Percentiles rank a stretch among this genome's conserved stretches.
Conservation (phyloP, 2,888 invertebrate genomes). For the Stratiomys singularior region DNA sequence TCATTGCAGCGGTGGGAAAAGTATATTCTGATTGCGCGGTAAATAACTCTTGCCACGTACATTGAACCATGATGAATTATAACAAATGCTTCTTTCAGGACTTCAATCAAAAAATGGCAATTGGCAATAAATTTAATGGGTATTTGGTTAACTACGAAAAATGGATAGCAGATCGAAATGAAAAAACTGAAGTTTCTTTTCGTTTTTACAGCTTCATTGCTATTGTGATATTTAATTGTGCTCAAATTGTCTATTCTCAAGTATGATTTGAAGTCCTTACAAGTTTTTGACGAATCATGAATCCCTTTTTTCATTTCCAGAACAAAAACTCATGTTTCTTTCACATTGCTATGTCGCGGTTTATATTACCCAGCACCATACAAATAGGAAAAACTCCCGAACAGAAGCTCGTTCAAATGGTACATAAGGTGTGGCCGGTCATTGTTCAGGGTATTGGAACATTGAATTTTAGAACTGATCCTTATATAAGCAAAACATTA, state of each 20-base stretch:
- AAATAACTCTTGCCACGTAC: neutral
- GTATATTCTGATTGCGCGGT: constrained; percentile 52
- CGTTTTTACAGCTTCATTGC: constrained; percentile 64
- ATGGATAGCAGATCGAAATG: constrained; percentile 58
- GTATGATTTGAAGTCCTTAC: constrained; percentile 52
- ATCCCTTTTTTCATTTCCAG: constrained; percentile 44
- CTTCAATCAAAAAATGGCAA: constrained; percentile 55
- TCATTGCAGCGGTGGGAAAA: constrained; percentile 61
- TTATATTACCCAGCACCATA: constrained; percentile 67
- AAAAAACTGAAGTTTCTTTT: constrained; percentile 58
- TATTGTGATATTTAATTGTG: constrained; percentile 63
- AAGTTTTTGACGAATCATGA: neutral
- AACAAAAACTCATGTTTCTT: constrained; percentile 65
- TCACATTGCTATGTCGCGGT: constrained; percentile 66
- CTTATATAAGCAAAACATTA: constrained; percentile 66
- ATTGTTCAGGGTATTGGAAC: constrained; percentile 68
- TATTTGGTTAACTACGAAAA: constrained; percentile 62
- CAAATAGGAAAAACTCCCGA: constrained; percentile 66
- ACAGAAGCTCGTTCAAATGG: constrained; percentile 63
- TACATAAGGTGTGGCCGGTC: constrained; percentile 68
- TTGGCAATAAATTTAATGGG: constrained; percentile 60
- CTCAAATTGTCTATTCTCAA: constrained; percentile 60
- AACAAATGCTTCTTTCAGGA: neutral
- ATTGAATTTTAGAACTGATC: constrained; percentile 66
- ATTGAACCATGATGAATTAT: neutral